Conservation (phyloP, 2,113 vertebrate species). For the Nannobrachium achirus region DNA sequence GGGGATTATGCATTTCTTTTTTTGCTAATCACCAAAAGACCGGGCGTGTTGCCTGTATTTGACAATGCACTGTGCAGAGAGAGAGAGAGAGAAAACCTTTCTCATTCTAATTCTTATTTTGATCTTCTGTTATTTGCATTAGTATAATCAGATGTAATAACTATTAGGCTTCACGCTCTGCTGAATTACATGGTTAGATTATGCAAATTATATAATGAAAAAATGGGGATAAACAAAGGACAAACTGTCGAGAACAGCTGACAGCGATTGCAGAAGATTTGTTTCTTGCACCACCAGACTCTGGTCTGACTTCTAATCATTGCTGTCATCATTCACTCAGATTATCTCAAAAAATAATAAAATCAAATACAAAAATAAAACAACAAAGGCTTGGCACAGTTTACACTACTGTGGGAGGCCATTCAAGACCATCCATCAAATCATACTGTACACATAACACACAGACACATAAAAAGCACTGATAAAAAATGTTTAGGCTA, state of each 20-base stretch:
- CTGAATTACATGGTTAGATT: constrained; percentile 53
- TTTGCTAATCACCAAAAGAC: constrained; percentile 58
- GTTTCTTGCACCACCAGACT: constrained; percentile 51
- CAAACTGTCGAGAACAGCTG: not conserved
- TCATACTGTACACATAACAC: constrained; percentile 6
- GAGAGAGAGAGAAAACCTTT: constrained; percentile 26
- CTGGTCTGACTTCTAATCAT: constrained; percentile 34
- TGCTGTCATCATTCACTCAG: constrained; percentile 33
- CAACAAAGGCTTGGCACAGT: not conserved
- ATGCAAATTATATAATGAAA: constrained; percentile 39
- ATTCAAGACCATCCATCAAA: constrained; percentile 20
- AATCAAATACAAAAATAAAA: not conserved
- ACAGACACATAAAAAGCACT: not conserved
- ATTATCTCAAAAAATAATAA: constrained; percentile 16
- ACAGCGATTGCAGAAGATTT: constrained; percentile 14
- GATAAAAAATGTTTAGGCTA: not conserved
- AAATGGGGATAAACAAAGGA: constrained; percentile 17
- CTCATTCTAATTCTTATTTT: constrained; percentile 62
- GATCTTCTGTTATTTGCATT: constrained; percentile 49
- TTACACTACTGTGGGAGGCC: constrained; percentile 4
- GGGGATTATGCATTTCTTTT: constrained; percentile 56
- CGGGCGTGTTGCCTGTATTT: not conserved
- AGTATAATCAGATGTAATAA: constrained; percentile 52
- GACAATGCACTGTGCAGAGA: constrained; percentile 15
- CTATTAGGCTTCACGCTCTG: constrained; percentile 37